Percentiles rank a stretch among this genome's conserved stretches.
Conservation (phyloP, 2,888 invertebrate species). For the Lithophane ornitopus region DNA sequence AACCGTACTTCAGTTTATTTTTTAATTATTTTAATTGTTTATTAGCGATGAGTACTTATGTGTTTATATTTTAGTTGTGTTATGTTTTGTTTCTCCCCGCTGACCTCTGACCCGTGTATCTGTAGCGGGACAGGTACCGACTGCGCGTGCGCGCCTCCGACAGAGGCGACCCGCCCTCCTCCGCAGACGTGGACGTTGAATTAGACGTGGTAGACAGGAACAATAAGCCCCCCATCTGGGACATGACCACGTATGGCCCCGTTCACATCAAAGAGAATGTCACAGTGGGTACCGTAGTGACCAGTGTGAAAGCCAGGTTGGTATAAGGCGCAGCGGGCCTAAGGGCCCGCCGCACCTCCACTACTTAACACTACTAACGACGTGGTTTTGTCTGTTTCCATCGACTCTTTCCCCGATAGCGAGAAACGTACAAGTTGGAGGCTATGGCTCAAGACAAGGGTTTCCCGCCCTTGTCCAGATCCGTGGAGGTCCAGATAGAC, state of each 20-base stretch:
- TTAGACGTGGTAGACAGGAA: constrained; percentile 99
- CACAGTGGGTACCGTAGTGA: constrained; percentile 99
- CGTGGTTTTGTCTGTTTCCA: constrained; percentile 93
- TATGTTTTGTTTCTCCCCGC: constrained; percentile 92
- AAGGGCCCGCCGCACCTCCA: constrained; percentile 88
- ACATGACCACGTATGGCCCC: constrained; percentile 98
- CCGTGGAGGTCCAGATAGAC: constrained; percentile 99
- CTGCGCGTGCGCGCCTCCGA: constrained; percentile 99
- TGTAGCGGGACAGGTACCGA: constrained; percentile 98
- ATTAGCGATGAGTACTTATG: constrained; percentile 88
- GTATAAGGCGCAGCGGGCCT: constrained; percentile 92
- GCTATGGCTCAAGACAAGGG: constrained; percentile 99
- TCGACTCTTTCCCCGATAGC: constrained; percentile 93
- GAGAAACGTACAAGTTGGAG: constrained; percentile 99
- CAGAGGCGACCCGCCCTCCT: constrained; percentile 97
- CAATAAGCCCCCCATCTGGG: constrained; percentile 99
- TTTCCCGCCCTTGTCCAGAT: constrained; percentile 97
- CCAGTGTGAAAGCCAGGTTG: constrained; percentile 99
- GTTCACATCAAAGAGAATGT: constrained; percentile 99
- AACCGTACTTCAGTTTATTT: constrained; percentile 81
- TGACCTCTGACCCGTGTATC: constrained; percentile 94
- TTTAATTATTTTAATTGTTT: constrained; percentile 86
- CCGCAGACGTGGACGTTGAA: constrained; percentile 99
- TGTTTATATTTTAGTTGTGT: constrained; percentile 90
- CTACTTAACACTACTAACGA: constrained; percentile 92